Evolutionary conservation across 2,888 invertebrate species (phyloP).

Genomic region (Metellina segmentata): DNA sequence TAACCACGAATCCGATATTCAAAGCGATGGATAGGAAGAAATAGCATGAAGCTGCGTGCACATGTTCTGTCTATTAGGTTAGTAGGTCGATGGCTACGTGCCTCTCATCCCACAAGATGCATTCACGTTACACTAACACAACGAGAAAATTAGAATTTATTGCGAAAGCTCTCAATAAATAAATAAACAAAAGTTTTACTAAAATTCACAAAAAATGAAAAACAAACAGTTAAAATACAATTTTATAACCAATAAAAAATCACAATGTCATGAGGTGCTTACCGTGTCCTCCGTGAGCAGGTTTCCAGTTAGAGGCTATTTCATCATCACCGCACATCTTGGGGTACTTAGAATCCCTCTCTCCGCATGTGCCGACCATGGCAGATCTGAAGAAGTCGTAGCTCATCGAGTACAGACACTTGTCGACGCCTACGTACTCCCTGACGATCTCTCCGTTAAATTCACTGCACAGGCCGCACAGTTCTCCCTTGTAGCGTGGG

Average conservation of each 20-base stretch:
- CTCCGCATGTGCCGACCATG: not conserved
- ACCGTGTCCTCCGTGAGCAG: slow-evolving; percentile 14
- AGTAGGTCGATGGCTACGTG: too few species aligned
- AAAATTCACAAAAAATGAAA: not conserved
- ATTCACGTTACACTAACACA: not conserved
- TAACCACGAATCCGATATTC: too few species aligned
- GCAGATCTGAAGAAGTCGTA: slow-evolving; percentile 69
- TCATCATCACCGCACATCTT: slow-evolving; percentile 7
- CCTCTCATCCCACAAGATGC: not conserved
- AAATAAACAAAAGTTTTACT: not conserved
- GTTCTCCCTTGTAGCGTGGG: slow-evolving; percentile 74
- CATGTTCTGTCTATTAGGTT: too few species aligned
- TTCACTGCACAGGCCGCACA: slow-evolving; percentile 78
- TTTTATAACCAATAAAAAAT: too few species aligned
- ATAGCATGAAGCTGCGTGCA: too few species aligned
- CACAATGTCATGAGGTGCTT: not conserved
- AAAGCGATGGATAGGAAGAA: too few species aligned
- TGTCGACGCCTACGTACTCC: slow-evolving; percentile 72
- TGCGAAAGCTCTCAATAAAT: not conserved
- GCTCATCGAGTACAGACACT: slow-evolving; percentile 57
- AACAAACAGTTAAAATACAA: not conserved
- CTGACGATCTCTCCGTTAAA: slow-evolving; percentile 75
- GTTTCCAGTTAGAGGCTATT: not conserved
- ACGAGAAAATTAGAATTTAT: not conserved
- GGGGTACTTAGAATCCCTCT: not conserved